A percentile compares a stretch with the other conserved stretches of the same genome.
These are phyloP conservation scores for Cephalopholis sonnerati DNA, from an alignment of 2,113 vertebrate genomes.

Conservation along the genomic window DNA sequence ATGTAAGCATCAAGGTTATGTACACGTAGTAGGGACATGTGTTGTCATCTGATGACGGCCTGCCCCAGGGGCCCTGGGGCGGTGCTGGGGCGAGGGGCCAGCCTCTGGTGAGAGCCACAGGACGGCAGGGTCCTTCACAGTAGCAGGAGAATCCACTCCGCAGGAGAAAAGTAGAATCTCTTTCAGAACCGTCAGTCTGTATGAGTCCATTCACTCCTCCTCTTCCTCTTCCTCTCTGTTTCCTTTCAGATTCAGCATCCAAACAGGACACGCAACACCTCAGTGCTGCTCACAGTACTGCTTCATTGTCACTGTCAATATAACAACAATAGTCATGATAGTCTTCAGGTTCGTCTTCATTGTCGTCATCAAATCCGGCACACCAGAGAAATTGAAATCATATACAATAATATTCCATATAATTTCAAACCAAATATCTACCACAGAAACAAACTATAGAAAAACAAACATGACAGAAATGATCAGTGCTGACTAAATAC, in stretches of 20 bases:
- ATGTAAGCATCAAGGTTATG: slow-evolving; percentile 82
- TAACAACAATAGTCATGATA: slow-evolving; percentile 59
- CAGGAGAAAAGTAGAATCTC: slow-evolving; percentile 34
- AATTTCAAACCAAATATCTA: slow-evolving; percentile 76
- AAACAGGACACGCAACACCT: slow-evolving; percentile 68
- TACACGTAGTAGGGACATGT: slow-evolving; percentile 75
- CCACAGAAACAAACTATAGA: slow-evolving; percentile 78
- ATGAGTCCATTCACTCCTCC: slow-evolving; percentile 19
- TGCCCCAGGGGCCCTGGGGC: slow-evolving; percentile 16
- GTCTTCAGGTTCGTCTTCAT: slow-evolving; percentile 67
- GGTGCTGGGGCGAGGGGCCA: background rate
- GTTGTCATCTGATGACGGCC: slow-evolving; percentile 69
- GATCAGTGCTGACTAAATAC: slow-evolving; percentile 76
- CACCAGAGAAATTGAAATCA: slow-evolving; percentile 73
- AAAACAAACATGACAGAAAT: slow-evolving; percentile 76
- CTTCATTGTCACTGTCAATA: slow-evolving; percentile 49
- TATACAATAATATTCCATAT: slow-evolving; percentile 73
- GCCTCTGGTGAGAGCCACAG: slow-evolving; percentile 59
- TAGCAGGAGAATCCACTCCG: slow-evolving; percentile 68
- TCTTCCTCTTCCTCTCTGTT: slow-evolving; percentile 9
- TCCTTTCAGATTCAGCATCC: slow-evolving; percentile 49
- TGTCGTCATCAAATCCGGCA: slow-evolving; percentile 68
- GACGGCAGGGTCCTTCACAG: slow-evolving; percentile 70
- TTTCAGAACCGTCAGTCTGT: slow-evolving; percentile 43
- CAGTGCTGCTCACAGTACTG: slow-evolving; percentile 77